Percentiles rank a stretch among this genome's conserved stretches.
Evolutionary conservation across 2,888 invertebrate species (phyloP).

Genomic region (Glyphotaelius pellucidus): DNA sequence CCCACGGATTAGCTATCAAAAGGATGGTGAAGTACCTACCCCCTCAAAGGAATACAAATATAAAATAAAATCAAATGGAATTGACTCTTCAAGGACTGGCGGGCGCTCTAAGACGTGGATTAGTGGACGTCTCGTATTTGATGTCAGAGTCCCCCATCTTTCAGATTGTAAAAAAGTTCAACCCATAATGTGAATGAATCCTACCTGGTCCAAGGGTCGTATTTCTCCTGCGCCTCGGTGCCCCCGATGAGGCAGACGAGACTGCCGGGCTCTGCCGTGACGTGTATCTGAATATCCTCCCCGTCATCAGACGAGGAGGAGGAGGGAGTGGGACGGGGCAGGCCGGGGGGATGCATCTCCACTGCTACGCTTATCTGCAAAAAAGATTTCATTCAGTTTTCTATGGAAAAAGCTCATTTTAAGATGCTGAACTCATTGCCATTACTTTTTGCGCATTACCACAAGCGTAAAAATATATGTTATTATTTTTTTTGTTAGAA

Average conservation of each 20-base stretch:
- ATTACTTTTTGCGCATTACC: no score
- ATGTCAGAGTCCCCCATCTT: neutral
- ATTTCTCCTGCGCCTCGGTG: slow-evolving; percentile 76
- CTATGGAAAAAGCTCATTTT: neutral
- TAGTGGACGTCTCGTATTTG: neutral
- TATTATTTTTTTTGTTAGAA: no score
- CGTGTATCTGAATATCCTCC: slow-evolving; percentile 78
- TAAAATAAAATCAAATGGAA: no score
- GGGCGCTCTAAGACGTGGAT: no score
- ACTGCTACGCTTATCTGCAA: slow-evolving; percentile 79
- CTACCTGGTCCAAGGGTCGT: slow-evolving; percentile 73
- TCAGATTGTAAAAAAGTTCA: neutral
- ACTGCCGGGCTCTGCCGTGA: slow-evolving; percentile 80
- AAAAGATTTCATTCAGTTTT: neutral
- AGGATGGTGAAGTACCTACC: no score
- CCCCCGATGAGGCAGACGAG: slow-evolving; percentile 82
- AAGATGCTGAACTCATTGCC: no score
- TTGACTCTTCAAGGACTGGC: no score
- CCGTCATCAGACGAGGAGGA: slow-evolving; percentile 72
- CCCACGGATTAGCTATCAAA: no score
- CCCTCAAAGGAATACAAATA: no score
- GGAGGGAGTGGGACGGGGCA: neutral
- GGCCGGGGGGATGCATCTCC: slow-evolving; percentile 76
- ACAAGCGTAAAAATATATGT: no score
- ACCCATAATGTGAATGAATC: slow-evolving; percentile 11